Evolutionary conservation across 1,140 invertebrate species (phyloP), one percentile per base, ranked within the genome.

Genomic region (Dreissena polymorpha): DNA sequence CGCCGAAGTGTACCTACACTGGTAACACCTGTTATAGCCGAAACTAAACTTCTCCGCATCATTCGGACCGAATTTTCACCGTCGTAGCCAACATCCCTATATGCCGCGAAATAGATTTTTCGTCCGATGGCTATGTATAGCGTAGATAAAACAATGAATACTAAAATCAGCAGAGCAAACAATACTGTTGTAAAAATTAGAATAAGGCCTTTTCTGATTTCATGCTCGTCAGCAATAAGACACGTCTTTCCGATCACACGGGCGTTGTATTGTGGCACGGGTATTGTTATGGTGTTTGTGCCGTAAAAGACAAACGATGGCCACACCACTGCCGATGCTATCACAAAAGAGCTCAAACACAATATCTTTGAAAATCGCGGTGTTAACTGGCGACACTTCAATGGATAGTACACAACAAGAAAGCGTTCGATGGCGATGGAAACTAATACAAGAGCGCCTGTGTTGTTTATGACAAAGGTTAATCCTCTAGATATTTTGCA

Each of bases 101-200:
- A 81, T 16, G 80, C 75, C 3, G 53, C 80, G 7, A 83, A 68
- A 49, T 69, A 83, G n/a, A 83, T 83, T 25, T 83, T 83, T 21
- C 80, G 63, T n/a, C 80, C 80, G n/a, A 83, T 83, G 14, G 73
- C 72, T 14, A 83, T 75, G 60, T 83, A 83, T 16, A 83, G 51
- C 16, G 14, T 25, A 10, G 51, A 55, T 27, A 83, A 67, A 13
- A 75, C 60, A 10, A 75, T 39, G 51, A 83, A 83, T 7, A 64
- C 29, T 0, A 83, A 13, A 49, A 83, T 50, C 10, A 83, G 29
- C 13, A 83, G 65, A 18, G 65, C 21, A 16, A 83, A 75, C 18
- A 83, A 64, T 29, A 76, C 39, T 7, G 67, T 75, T 1, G 80
- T 69, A 70, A 75, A 83, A 49, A 75, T 70, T 18, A 83, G 27